Conservation (phyloP, 1,140 invertebrate genomes). For the Apocrypta bakeri region DNA sequence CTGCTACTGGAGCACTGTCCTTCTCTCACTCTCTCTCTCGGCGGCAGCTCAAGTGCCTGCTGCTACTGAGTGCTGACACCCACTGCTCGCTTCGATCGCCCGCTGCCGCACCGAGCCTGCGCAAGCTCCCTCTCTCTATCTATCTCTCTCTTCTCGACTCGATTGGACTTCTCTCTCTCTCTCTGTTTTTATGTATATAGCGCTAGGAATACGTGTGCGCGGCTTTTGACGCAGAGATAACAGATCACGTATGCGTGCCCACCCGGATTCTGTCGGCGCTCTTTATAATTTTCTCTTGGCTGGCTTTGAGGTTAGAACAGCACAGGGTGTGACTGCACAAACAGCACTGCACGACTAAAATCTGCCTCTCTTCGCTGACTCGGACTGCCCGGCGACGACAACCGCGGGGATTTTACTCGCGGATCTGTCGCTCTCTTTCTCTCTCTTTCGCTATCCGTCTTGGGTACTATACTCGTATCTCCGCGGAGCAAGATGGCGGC, state of each 20-base stretch:
- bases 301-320: not conserved
- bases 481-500: slow-evolving; percentile 38
- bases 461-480: not conserved
- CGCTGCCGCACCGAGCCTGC: slow-evolving; percentile 15
- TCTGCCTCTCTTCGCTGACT: not conserved
- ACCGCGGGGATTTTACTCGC: not conserved
- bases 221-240: not conserved
- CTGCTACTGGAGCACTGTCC: slow-evolving; percentile 6
- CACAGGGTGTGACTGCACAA: not conserved
- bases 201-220: not conserved
- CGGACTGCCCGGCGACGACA: not conserved
- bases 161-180: not conserved
- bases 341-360: not conserved
- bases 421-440: not conserved
- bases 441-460: too few relatives aligned
- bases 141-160: not conserved
- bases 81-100: slow-evolving; percentile 28
- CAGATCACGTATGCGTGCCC: slow-evolving; percentile 8
- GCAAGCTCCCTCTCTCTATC: slow-evolving; percentile 10
- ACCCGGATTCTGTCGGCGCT: not conserved
- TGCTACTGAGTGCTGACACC: not conserved
- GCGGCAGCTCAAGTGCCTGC: slow-evolving; percentile 3
- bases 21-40: slow-evolving; percentile 4
- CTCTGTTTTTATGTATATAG: not conserved
- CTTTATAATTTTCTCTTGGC: not conserved